Evolutionary conservation across 1,140 invertebrate genomes (phyloP), one percentile per base, ranked within the genome.

Genomic region (Eumeta japonica): DNA sequence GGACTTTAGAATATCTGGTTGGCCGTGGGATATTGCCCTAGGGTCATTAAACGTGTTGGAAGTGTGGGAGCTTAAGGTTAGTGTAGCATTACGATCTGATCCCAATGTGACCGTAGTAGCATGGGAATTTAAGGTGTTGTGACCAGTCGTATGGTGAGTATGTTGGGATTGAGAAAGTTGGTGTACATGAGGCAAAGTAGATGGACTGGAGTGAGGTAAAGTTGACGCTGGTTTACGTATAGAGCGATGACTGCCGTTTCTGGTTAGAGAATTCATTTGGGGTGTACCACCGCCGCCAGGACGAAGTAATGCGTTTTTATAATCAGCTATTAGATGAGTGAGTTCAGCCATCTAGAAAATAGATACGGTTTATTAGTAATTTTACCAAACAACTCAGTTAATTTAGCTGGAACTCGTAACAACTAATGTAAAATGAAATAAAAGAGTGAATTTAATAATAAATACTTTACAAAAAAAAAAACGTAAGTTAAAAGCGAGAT

Each of bases 271-370:
- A 48, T 87, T 88, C 77, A 88, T 85, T 50, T 89, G 83, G 0
- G 89, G 89, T 1, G 88, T 91, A 3, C 86, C 87, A 0, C 86
- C 83, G 2, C 86, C 86, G 13, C 55, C 59, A 0, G 56, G 45
- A 0, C 62, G 56, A 0, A 61, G 58, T 42, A 91, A 58, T 0
- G 90, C 87, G 73, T 97, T 97, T 86, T 96, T 96, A 63, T 96
- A 97, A 73, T 96, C 93, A 10, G 94, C 93, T 58, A 96, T 94
- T 15, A 97, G 76, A 35, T 94, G 76, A 0, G 93, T 97, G 45
- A 95, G 83, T 75, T 97, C 92, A 37, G 75, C 71, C 66, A 94
- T 92, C 89, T 90, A 72, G 3, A 45, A 72, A 59, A 43, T 31
- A 63, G 41, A 46, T 43, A 49, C 28, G 43, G 30, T 48, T 4